These are phyloP conservation scores for Synanthedon formicaeformis DNA, from an alignment of 2,888 invertebrate genomes.

Conservation along the genomic window DNA sequence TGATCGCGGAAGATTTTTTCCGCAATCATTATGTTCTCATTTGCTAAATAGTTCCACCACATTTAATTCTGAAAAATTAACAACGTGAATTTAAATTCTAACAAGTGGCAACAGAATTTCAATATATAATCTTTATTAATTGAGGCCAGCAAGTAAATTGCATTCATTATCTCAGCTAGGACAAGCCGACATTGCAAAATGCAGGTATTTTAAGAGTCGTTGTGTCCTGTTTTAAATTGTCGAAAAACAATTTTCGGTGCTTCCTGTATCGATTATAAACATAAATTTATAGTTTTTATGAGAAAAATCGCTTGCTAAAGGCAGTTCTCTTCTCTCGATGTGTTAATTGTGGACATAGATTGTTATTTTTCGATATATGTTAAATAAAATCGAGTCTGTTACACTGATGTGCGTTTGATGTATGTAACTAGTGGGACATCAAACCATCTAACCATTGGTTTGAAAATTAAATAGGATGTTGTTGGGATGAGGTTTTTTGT, in stretches of 20 bases:
- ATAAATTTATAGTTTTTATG: neutral
- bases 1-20: no score
- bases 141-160: conserved; percentile 51
- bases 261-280: neutral
- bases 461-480: no score
- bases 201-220: conserved; percentile 14
- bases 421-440: no score
- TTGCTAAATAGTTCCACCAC: no score
- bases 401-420: no score
- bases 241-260: conserved; percentile 3
- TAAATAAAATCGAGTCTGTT: no score
- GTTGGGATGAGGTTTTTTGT: no score
- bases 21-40: no score
- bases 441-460: no score
- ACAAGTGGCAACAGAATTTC: conserved; percentile 25
- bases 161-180: conserved; percentile 35
- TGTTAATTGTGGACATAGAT: no score
- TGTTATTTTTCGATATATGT: no score
- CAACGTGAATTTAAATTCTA: conserved; percentile 13
- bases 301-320: neutral
- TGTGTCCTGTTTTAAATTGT: conserved; percentile 3
- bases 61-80: conserved; percentile 9
- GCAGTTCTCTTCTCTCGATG: neutral
- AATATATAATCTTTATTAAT: conserved; percentile 51
- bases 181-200: conserved; percentile 26